These are phyloP conservation scores for Lutjanus campechanus DNA, from an alignment of 2,797 vertebrate genomes.

Conservation along the genomic window DNA sequence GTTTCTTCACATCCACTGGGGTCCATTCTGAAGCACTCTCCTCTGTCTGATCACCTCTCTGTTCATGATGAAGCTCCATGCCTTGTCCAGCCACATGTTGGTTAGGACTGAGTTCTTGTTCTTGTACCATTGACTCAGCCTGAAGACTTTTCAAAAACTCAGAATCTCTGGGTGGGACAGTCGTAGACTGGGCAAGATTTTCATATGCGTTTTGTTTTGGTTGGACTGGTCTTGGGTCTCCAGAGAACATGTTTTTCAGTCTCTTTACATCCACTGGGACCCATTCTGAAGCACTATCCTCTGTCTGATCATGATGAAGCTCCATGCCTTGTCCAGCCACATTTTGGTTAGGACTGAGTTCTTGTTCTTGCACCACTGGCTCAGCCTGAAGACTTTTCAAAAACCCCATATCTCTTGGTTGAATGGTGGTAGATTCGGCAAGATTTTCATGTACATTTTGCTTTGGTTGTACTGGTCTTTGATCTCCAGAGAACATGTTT, in stretches of 20 bases:
- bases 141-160: constrained; percentile 89
- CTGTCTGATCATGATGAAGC: constrained; percentile 57
- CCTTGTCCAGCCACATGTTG: constrained; percentile 34
- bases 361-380: constrained; percentile 69
- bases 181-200: too few relatives aligned
- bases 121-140: constrained; percentile 79
- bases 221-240: too few relatives aligned
- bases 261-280: too few relatives aligned
- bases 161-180: constrained; percentile 78
- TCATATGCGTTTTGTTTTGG: too few relatives aligned
- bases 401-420: constrained; percentile 85
- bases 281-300: constrained; percentile 43
- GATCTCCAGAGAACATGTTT: too few relatives aligned
- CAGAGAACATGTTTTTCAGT: too few relatives aligned
- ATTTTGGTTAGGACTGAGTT: constrained; percentile 37
- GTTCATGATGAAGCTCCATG: constrained; percentile 51
- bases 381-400: constrained; percentile 90
- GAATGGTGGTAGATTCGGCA: too few relatives aligned
- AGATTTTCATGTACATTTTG: too few relatives aligned
- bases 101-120: constrained; percentile 43
- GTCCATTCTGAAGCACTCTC: constrained; percentile 68
- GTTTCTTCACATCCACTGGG: constrained; percentile 78
- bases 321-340: constrained; percentile 30
- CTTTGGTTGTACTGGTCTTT: too few relatives aligned
- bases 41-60: constrained; percentile 64